Evolutionary conservation across 2,888 invertebrate species (phyloP), one percentile per base, ranked within the genome.

Genomic region (Drosophila falleni): DNA sequence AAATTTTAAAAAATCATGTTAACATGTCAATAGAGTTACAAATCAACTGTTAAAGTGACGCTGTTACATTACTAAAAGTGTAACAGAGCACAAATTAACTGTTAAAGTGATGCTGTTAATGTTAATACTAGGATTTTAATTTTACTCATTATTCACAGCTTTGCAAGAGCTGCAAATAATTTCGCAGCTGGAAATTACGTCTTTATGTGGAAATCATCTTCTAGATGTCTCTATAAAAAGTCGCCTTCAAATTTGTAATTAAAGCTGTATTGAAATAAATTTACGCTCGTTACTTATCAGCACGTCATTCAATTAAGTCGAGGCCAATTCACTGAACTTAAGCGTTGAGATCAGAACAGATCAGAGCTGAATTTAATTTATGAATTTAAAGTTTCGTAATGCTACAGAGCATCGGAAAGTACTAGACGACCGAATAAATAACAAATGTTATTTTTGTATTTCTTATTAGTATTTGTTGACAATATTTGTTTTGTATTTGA

Each of bases 401-500:
- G 16, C 26, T 13, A 49, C 15, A 59, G 50, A 50, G 59, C 50
- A 59, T 51, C 41, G 42, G n/a, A 33, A 33, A 47, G 46, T 60
- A 37, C 44, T 15, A 23, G 33, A 35, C 23, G 13, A 29, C 46
- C 46, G 35, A 47, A 16, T 11, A 56, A 46, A 39, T 10, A 15
- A 26, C 35, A 42, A 42, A 44, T 42, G 16, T n/a, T 19, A 5
- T 33, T n/a, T 11, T 13, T 41, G n/a, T 41, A 0, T 23, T 44
- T 23, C 33, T 55, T 44, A 23, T 56, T 63, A 49, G 41, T 78
- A 71, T 77, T 77, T 67, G 79, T 68, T 79, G 79, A 79, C 77
- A 79, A 74, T 77, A 71, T 78, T 77, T 79, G 75, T 74, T 79
- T 75, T 79, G 67, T 67, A 77, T 77, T 77, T 79, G 79, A 75